Conservation (phyloP, 2,113 vertebrate genomes). For the Spizaetus ornatus region DNA sequence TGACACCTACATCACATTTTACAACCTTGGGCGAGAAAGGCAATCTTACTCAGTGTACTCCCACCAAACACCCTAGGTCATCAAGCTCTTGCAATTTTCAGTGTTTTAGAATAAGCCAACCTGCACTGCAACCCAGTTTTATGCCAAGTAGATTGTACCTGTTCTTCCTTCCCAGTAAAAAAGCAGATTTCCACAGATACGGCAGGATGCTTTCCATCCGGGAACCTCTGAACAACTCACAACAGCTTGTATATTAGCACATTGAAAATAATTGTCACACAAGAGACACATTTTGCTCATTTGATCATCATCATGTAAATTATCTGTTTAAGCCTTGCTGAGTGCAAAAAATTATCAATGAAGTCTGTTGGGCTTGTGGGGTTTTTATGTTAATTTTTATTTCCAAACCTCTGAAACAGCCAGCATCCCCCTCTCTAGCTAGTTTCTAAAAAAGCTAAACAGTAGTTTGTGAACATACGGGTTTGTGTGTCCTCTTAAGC, state of each 20-base stretch:
- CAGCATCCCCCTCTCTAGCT: neutral
- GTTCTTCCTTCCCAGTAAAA: neutral
- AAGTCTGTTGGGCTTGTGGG: neutral
- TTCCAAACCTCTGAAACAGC: neutral
- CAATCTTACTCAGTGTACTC: neutral
- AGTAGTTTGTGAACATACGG: neutral
- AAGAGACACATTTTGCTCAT: neutral
- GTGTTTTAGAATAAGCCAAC: neutral
- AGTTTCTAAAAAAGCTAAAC: neutral
- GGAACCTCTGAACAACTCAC: neutral
- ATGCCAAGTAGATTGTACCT: neutral
- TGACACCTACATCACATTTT: slow-evolving; percentile 39
- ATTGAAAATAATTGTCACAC: neutral
- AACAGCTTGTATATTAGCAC: neutral
- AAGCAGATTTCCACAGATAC: neutral
- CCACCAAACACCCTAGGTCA: neutral
- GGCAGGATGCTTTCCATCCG: neutral
- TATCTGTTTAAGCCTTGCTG: neutral
- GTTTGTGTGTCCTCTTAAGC: neutral
- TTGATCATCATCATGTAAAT: neutral
- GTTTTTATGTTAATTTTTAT: neutral
- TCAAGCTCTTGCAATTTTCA: neutral
- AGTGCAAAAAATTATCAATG: neutral
- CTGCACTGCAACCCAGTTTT: neutral
- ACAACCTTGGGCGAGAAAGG: neutral